phyloP scores from a whole-genome alignment of 92 coral and sea anemone species.

The Metridium senile region DNA sequence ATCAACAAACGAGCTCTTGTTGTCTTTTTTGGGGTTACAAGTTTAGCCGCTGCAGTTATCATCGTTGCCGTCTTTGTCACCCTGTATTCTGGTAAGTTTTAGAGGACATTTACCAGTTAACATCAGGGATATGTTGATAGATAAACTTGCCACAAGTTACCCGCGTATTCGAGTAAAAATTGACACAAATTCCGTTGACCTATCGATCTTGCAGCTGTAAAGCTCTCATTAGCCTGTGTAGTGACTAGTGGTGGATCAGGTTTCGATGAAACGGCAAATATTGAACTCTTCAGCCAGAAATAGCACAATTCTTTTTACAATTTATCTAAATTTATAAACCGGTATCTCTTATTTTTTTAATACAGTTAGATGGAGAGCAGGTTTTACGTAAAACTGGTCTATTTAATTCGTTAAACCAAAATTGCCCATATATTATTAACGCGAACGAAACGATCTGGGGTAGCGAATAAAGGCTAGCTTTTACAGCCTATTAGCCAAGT shows the following conservation, averaged over 20 bases:
- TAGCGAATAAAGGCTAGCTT: neutral
- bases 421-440: slow-evolving; percentile 28
- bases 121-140: neutral
- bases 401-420: neutral
- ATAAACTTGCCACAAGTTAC: neutral
- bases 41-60: slow-evolving; percentile 44
- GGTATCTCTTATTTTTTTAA: neutral
- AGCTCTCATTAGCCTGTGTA: too few species aligned
- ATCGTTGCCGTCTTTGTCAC: slow-evolving; percentile 38
- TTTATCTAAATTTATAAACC: neutral
- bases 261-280: neutral
- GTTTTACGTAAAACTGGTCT: neutral
- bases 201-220: slow-evolving; percentile 15
- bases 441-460: slow-evolving; percentile 5
- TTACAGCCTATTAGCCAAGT: slow-evolving; percentile 13
- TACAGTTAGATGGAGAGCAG: neutral
- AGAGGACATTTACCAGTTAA: neutral
- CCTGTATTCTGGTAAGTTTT: slow-evolving; percentile 38
- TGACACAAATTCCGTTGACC: neutral
- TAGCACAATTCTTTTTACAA: neutral
- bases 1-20: slow-evolving; percentile 53
- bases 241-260: slow-evolving; percentile 19
- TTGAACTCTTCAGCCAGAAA: neutral
- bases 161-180: neutral
- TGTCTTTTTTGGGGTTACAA: slow-evolving; percentile 49